These are phyloP conservation scores for Chrysemys picta DNA, from an alignment of 2,113 vertebrate genomes.

Conservation along the genomic window DNA sequence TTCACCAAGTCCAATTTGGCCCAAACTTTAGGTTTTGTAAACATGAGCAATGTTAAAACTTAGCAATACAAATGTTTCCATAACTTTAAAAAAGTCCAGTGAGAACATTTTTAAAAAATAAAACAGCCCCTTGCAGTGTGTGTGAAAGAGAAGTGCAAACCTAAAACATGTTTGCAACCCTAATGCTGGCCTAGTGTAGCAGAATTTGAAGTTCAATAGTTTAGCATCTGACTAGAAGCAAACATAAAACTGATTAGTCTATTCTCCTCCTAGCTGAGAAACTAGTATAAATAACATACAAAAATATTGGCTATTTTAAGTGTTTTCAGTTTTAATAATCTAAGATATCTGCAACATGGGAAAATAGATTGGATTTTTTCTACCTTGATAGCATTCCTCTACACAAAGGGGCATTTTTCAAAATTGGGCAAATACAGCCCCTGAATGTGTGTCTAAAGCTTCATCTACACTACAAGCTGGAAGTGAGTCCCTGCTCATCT, in stretches of 20 bases:
- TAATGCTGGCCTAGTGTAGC: conserved; percentile 46
- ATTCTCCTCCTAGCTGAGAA: background rate
- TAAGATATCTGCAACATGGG: background rate
- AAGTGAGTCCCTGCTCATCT: background rate
- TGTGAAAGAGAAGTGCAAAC: conserved; percentile 39
- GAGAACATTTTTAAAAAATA: conserved; percentile 15
- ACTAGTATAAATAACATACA: background rate
- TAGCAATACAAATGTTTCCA: conserved; percentile 45
- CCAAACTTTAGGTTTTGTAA: conserved; percentile 27
- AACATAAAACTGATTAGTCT: conserved; percentile 43
- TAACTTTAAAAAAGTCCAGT: conserved; percentile 19
- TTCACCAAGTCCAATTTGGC: conserved; percentile 26
- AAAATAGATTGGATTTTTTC: background rate
- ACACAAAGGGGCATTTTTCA: background rate
- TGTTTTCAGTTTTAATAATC: background rate
- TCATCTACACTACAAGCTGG: background rate
- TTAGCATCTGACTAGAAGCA: conserved; percentile 27
- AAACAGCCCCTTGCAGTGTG: background rate
- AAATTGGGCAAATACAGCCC: background rate
- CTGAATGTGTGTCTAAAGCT: background rate
- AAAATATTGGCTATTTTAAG: background rate
- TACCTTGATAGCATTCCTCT: background rate
- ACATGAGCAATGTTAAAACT: conserved; percentile 4
- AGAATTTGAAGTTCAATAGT: conserved; percentile 4
- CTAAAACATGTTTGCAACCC: conserved; percentile 53